Conservation (phyloP, 2,888 invertebrate genomes). For the Latheticus oryzae region DNA sequence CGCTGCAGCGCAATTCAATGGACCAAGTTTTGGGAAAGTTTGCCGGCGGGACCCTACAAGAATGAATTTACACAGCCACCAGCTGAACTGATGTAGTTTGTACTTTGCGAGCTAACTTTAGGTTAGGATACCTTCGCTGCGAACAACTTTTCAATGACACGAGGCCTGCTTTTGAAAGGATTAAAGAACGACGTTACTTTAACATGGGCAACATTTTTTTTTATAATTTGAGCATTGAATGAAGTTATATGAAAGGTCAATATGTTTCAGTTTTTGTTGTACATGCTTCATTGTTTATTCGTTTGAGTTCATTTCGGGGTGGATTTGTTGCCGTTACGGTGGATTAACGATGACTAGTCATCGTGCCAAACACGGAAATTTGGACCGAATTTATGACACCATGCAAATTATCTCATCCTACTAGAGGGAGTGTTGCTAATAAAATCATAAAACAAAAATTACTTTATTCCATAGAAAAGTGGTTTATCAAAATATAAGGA, state of each 20-base stretch:
- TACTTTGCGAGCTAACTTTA: slow-evolving; percentile 40
- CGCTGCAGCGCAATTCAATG: slow-evolving; percentile 54
- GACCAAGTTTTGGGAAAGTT: slow-evolving; percentile 54
- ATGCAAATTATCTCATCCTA: not conserved
- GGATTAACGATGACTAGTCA: slow-evolving; percentile 22
- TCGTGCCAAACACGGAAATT: slow-evolving; percentile 27
- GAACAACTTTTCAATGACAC: slow-evolving; percentile 21
- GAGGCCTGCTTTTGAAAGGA: slow-evolving; percentile 20
- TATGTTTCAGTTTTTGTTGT: too few relatives aligned
- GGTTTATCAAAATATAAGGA: slow-evolving; percentile 6
- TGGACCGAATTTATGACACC: slow-evolving; percentile 26
- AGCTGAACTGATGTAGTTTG: slow-evolving; percentile 50
- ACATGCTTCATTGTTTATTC: slow-evolving; percentile 18
- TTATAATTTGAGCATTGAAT: too few relatives aligned
- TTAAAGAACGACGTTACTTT: too few relatives aligned
- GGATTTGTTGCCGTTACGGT: slow-evolving; percentile 34
- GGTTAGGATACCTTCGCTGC: slow-evolving; percentile 30
- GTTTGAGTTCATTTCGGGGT: slow-evolving; percentile 24
- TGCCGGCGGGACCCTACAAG: slow-evolving; percentile 46
- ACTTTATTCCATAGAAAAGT: not conserved
- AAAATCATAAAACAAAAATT: too few relatives aligned
- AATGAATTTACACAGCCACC: slow-evolving; percentile 53
- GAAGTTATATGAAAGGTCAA: too few relatives aligned
- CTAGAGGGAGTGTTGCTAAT: not conserved
- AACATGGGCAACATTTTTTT: too few relatives aligned